phyloP scores from a whole-genome alignment of 2,113 vertebrate species.

The Nibea coibor region DNA sequence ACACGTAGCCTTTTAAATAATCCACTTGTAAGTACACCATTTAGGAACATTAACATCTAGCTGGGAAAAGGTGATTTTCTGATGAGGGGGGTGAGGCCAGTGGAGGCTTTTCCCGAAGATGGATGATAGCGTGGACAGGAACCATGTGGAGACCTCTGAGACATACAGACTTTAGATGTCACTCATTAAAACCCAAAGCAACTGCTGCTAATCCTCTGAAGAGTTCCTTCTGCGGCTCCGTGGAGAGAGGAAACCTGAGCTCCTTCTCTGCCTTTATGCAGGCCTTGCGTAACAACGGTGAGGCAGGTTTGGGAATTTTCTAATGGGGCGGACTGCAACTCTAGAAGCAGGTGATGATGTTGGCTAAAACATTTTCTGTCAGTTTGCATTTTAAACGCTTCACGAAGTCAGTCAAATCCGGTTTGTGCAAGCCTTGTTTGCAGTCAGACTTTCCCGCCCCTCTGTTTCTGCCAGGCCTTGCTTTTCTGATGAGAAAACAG shows the following conservation, averaged over 20 bases:
- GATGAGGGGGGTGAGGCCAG: background rate
- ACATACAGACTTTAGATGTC: constrained; percentile 54
- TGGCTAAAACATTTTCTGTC: constrained; percentile 78
- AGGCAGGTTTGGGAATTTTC: constrained; percentile 56
- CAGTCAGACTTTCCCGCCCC: constrained; percentile 47
- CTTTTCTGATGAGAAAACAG: constrained; percentile 39
- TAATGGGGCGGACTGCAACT: constrained; percentile 51
- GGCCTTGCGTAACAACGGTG: constrained; percentile 60
- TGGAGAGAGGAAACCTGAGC: constrained; percentile 14
- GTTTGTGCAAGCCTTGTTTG: constrained; percentile 70
- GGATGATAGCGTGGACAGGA: constrained; percentile 39
- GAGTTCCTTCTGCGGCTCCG: constrained; percentile 35
- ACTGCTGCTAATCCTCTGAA: constrained; percentile 47
- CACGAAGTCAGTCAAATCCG: constrained; percentile 79
- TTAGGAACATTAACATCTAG: constrained; percentile 74
- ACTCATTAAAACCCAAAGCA: constrained; percentile 69
- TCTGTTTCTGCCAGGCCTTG: constrained; percentile 26
- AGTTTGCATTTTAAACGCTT: constrained; percentile 77
- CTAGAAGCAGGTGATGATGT: constrained; percentile 80
- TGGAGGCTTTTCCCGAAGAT: constrained; percentile 28
- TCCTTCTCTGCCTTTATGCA: constrained; percentile 33
- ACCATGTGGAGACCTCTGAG: constrained; percentile 39
- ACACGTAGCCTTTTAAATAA: constrained; percentile 80
- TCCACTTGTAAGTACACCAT: constrained; percentile 77
- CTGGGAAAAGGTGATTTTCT: constrained; percentile 50